Evolutionary conservation across 2,113 vertebrate genomes (phyloP).

Genomic region (Pelecanoides urinatrix): DNA sequence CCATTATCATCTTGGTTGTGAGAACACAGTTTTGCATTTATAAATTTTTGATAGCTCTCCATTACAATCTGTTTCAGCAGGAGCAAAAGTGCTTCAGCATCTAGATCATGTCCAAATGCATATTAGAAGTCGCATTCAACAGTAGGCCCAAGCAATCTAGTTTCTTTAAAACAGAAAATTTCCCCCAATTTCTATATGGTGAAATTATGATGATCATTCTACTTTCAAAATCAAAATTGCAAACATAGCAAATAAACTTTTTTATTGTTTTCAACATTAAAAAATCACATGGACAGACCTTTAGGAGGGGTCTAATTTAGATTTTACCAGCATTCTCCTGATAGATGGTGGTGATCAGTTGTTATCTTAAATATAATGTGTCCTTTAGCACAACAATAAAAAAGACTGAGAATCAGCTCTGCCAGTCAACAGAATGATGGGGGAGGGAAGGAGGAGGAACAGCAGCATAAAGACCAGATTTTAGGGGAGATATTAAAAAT

Average conservation of each 20-base stretch:
- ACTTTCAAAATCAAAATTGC: not conserved
- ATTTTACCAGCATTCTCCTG: not conserved
- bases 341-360: not conserved
- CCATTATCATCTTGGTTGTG: not conserved
- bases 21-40: not conserved
- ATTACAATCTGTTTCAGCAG: not conserved
- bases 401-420: not conserved
- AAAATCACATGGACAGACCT: not conserved
- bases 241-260: not conserved
- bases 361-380: conserved; percentile 8
- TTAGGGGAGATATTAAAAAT: not conserved
- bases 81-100: not conserved
- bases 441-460: not conserved
- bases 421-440: not conserved
- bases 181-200: not conserved
- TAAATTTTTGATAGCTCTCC: not conserved
- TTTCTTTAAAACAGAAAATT: not conserved
- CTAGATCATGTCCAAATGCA: not conserved
- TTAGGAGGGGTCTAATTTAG: not conserved
- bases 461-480: not conserved
- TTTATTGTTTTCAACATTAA: not conserved
- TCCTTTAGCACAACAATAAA: not conserved
- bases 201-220: not conserved
- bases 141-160: not conserved
- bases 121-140: not conserved